Evolutionary conservation across 2,797 vertebrate species (phyloP), one percentile per base, ranked within the genome.

Genomic region (Gallirallus australis): DNA sequence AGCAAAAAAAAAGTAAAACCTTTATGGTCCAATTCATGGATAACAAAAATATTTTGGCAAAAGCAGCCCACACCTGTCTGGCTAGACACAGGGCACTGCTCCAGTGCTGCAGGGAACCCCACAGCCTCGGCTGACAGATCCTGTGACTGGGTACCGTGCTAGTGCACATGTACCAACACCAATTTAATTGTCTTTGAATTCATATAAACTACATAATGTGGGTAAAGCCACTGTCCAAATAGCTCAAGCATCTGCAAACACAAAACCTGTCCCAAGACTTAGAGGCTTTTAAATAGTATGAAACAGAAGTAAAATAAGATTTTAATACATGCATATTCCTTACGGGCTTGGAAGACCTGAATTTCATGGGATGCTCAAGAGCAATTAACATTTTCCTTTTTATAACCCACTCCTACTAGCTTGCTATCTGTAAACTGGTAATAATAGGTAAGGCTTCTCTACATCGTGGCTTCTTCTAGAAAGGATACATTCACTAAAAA

Each of bases 61-160:
- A 60, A 61, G 13, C 20, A 48, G n/a, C 7, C 56, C 16, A 56
- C 7, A 54, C 3, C 4, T 4, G 2, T 20, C n/a, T 13, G 3
- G 19, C 31, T 45, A 50, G 33, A 79, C 57, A 18, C 79, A 75
- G 72, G 2, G 1, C 24, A 35, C 11, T 31, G 83, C 5, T 53
- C 20, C 16, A 19, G 37, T 63, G 35, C 56, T 63, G 21, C 3
- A 1, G n/a, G n/a, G 48, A 92, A n/a, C 30, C 10, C 24, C 48
- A 48, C 13, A 59, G 54, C 8, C 40, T 27, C 3, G 1, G 8
- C 18, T 53, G n/a, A 76, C 33, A 72, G 56, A 52, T 30, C 2
- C 2, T n/a, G 33, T 2, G 1, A 20, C 37, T 27, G 33, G 30
- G 13, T 25, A 53, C 48, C 17, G 47, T 0, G 0, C 20, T n/a